Conservation (phyloP, 2,113 vertebrate species). For the Ailuropoda melanoleuca region DNA sequence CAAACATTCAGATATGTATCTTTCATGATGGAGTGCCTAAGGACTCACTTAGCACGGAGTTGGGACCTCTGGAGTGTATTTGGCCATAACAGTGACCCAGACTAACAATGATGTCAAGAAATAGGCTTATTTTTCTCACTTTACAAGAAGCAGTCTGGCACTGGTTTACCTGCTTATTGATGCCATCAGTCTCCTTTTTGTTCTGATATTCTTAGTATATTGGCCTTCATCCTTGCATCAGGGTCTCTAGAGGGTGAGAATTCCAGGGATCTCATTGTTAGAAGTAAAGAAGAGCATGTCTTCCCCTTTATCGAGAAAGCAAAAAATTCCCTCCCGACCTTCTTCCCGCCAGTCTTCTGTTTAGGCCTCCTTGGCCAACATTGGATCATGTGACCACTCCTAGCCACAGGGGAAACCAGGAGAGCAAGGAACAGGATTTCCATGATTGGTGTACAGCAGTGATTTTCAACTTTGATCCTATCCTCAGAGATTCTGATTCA, state of each 20-base stretch:
- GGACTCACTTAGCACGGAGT: background rate
- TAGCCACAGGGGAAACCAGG: background rate
- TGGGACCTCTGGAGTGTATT: background rate
- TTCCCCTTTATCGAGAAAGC: background rate
- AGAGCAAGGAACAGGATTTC: background rate
- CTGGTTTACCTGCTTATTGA: background rate
- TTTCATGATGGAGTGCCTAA: background rate
- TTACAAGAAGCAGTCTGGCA: background rate
- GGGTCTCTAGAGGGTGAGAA: background rate
- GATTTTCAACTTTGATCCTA: background rate
- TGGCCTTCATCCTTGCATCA: background rate
- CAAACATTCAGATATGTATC: background rate
- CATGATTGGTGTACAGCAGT: background rate
- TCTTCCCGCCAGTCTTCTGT: background rate
- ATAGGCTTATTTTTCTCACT: background rate
- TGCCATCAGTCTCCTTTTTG: background rate
- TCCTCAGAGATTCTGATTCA: slow-evolving; percentile 35
- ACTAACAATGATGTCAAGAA: background rate
- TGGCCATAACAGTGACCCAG: background rate
- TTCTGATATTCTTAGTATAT: background rate
- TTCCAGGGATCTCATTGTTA: background rate
- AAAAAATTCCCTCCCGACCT: background rate
- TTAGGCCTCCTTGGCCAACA: background rate
- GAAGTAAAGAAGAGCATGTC: background rate
- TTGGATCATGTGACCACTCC: background rate